These are phyloP conservation scores for Ctena decussata DNA, from an alignment of 2,888 invertebrate genomes.

Conservation along the genomic window DNA sequence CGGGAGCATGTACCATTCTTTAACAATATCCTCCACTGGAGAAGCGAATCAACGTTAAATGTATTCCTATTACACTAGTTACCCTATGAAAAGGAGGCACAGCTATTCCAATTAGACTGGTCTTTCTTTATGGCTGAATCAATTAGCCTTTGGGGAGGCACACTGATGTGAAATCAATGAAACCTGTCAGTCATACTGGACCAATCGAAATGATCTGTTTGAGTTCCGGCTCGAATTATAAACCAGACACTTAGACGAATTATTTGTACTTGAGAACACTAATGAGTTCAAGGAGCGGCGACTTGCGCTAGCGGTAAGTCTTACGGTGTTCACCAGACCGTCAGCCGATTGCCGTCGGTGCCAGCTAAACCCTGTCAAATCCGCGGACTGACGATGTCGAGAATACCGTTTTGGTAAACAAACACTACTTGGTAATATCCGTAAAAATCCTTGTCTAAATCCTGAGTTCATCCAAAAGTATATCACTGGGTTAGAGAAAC, in stretches of 20 bases:
- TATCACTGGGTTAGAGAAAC: slow-evolving; percentile 98
- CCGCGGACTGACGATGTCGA: neutral
- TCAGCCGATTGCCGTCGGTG: neutral
- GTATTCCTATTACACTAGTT: too few relatives aligned
- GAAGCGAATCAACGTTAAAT: too few relatives aligned
- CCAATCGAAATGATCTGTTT: neutral
- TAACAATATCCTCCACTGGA: too few relatives aligned
- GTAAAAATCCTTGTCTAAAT: slow-evolving; percentile 68
- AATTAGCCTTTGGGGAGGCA: too few relatives aligned
- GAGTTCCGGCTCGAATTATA: neutral
- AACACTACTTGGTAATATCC: neutral
- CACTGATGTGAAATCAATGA: too few relatives aligned
- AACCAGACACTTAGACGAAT: neutral
- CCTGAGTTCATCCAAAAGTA: slow-evolving; percentile 99
- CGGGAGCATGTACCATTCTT: too few relatives aligned
- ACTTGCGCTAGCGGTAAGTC: neutral
- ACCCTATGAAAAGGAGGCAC: too few relatives aligned
- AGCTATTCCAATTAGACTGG: too few relatives aligned
- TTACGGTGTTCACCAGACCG: neutral
- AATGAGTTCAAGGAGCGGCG: neutral
- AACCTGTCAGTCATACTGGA: neutral
- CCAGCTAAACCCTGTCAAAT: neutral
- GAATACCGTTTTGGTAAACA: neutral
- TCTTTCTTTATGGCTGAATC: too few relatives aligned
- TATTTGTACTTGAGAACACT: neutral